A percentile compares a stretch with the other conserved stretches of the same genome.
phyloP scores from a whole-genome alignment of 1,140 invertebrate species.

The Rhizoglyphus robini region DNA sequence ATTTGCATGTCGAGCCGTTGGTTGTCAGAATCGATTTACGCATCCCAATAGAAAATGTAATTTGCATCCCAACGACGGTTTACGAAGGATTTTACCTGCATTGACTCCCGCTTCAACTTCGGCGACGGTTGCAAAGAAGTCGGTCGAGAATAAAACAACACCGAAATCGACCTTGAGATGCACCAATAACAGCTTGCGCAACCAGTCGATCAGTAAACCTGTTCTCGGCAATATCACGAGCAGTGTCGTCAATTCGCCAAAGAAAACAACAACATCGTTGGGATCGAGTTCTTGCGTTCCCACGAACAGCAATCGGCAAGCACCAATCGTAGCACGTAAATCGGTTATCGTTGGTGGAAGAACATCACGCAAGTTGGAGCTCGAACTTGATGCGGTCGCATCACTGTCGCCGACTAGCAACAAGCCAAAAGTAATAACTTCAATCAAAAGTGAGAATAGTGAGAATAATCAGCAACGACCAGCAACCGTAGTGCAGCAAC shows the following conservation, averaged over 20 bases:
- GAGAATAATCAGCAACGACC: background rate
- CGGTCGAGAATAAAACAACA: too few relatives aligned
- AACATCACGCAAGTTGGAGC: constrained; percentile 33
- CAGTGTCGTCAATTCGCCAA: background rate
- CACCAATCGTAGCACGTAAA: background rate
- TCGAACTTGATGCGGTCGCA: constrained; percentile 14
- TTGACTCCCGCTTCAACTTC: background rate
- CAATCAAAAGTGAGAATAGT: background rate
- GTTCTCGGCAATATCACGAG: background rate
- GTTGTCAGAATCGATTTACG: constrained; percentile 53
- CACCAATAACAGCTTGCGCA: background rate
- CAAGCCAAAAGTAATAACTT: background rate
- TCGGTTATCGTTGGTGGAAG: background rate
- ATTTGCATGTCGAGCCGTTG: constrained; percentile 45
- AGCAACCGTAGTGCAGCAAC: background rate
- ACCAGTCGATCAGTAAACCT: background rate
- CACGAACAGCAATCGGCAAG: background rate
- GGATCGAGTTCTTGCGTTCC: background rate
- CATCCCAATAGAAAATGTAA: constrained; percentile 61
- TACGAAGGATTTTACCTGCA: constrained; percentile 28
- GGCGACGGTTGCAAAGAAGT: background rate
- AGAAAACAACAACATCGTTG: background rate
- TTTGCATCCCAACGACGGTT: constrained; percentile 33
- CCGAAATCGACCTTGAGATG: background rate
- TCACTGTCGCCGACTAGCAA: background rate